Conservation (phyloP, 1,140 invertebrate species). For the Drosophila sp. region DNA sequence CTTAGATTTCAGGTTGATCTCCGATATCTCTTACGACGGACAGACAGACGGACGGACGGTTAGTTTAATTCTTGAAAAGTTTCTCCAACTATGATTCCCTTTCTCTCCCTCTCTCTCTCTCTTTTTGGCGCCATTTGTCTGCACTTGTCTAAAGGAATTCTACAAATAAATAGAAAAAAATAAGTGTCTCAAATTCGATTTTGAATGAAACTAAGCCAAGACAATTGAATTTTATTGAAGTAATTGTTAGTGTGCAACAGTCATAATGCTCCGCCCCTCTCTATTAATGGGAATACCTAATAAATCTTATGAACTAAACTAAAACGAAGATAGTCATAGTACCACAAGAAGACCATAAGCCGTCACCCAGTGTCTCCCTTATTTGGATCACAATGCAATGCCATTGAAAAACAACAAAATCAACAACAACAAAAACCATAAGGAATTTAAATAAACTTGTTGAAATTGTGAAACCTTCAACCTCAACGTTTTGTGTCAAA, state of each 20-base stretch:
- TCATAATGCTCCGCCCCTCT: neutral
- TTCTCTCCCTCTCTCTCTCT: neutral
- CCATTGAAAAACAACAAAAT: constrained; percentile 11
- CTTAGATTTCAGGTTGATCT: neutral
- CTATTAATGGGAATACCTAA: constrained; percentile 11
- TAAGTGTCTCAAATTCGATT: neutral
- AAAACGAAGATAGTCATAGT: constrained; percentile 27
- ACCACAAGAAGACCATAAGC: constrained; percentile 8
- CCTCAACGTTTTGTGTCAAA: constrained; percentile 69
- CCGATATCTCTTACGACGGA: neutral
- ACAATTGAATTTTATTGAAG: constrained; percentile 1
- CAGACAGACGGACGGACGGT: neutral
- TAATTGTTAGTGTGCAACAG: neutral
- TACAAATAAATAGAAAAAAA: neutral
- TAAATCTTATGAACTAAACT: constrained; percentile 16
- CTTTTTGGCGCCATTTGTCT: neutral
- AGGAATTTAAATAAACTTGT: constrained; percentile 67
- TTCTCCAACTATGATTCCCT: neutral
- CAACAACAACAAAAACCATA: constrained; percentile 1
- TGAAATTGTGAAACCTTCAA: constrained; percentile 56
- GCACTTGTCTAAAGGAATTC: neutral
- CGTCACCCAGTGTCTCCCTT: constrained; percentile 32
- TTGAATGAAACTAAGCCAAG: neutral
- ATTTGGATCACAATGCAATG: constrained; percentile 67
- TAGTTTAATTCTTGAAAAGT: neutral